Conservation (phyloP, 1,140 invertebrate genomes). For the Magallana ariakensis region DNA sequence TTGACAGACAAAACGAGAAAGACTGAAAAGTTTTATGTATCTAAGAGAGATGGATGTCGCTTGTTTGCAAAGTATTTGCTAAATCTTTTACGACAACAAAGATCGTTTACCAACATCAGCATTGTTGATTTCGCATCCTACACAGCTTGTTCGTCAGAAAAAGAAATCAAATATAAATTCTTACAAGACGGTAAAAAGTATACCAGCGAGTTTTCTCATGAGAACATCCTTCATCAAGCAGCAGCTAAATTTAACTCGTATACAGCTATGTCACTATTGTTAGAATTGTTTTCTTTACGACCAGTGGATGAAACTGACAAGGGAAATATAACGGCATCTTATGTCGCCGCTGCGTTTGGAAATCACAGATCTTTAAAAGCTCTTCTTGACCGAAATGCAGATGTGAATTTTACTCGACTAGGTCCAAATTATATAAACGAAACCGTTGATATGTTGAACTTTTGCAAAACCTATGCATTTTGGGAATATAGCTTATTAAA, state of each 20-base stretch:
- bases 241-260: background rate
- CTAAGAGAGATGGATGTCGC: background rate
- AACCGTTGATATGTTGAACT: background rate
- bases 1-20: background rate
- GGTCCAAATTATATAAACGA: background rate
- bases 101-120: background rate
- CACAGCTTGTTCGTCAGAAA: background rate
- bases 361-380: constrained; percentile 5
- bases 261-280: background rate
- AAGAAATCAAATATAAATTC: background rate
- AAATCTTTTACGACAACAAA: background rate
- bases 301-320: background rate
- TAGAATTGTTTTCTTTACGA: background rate
- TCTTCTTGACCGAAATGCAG: background rate
- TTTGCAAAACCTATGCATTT: background rate
- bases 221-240: background rate
- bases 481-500: constrained; percentile 40
- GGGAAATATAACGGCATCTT: constrained; percentile 28
- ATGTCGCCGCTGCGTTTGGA: constrained; percentile 35
- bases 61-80: constrained; percentile 6
- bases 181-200: background rate
- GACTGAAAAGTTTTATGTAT: constrained; percentile 2
- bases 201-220: background rate
- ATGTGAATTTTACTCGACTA: background rate
- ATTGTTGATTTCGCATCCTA: background rate